Conservation (phyloP, 2,113 vertebrate genomes). For the Sarotherodon lohbergeri region DNA sequence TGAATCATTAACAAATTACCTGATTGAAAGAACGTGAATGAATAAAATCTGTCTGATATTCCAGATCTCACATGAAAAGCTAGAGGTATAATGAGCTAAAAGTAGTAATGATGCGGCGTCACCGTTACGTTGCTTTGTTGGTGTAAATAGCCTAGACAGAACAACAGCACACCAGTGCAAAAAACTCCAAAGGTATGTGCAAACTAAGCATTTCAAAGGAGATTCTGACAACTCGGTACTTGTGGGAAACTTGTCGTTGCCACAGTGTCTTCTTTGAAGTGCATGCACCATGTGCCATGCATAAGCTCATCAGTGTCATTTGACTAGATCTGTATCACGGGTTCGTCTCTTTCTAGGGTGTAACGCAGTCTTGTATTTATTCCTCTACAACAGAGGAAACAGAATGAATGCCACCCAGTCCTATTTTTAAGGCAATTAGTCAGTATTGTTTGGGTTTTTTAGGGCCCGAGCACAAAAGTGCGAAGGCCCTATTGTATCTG, state of each 20-base stretch:
- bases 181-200: not conserved
- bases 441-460: not conserved
- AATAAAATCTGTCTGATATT: not conserved
- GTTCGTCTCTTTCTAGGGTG: not conserved
- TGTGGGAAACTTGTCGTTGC: not conserved
- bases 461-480: too few relatives aligned
- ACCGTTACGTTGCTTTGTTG: not conserved
- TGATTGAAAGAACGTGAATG: not conserved
- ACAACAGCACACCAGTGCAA: not conserved
- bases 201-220: not conserved
- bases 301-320: not conserved
- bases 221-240: not conserved
- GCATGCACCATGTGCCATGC: not conserved
- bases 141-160: not conserved
- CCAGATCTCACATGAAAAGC: not conserved
- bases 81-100: not conserved
- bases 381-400: not conserved
- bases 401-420: not conserved
- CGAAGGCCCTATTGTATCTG: too few relatives aligned
- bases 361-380: not conserved
- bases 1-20: not conserved
- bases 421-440: not conserved
- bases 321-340: not conserved
- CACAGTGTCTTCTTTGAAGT: not conserved
- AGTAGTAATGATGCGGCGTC: not conserved